These are phyloP conservation scores for Globodera ellingtonae DNA, from an alignment of 1,140 invertebrate genomes.

Conservation along the genomic window DNA sequence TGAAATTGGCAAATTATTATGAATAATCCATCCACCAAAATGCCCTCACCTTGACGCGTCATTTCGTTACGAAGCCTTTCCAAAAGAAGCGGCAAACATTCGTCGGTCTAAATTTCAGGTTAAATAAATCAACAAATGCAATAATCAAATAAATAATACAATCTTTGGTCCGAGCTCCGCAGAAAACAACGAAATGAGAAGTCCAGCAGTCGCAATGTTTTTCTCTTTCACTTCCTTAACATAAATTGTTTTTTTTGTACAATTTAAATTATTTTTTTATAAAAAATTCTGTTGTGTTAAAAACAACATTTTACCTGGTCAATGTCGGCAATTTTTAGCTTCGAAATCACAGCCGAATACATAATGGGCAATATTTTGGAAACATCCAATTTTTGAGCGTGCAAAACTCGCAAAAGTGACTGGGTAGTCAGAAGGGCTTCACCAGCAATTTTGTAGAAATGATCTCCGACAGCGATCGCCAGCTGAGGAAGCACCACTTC, in stretches of 20 bases:
- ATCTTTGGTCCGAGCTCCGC: constrained; percentile 22
- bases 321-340: constrained; percentile 71
- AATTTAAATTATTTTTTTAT: no score
- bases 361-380: constrained; percentile 27
- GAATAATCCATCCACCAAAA: not conserved
- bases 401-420: constrained; percentile 87
- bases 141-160: constrained; percentile 4
- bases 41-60: constrained; percentile 71
- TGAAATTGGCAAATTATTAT: constrained; percentile 65
- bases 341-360: constrained; percentile 43
- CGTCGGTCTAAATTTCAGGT: constrained; percentile 35
- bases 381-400: constrained; percentile 16
- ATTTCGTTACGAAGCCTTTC: constrained; percentile 94
- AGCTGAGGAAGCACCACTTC: constrained; percentile 76
- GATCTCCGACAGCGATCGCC: constrained; percentile 73
- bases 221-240: constrained; percentile 52
- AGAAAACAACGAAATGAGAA: constrained; percentile 49
- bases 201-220: constrained; percentile 46
- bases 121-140: not conserved
- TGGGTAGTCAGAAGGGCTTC: constrained; percentile 89
- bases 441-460: constrained; percentile 97
- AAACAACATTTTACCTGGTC: constrained; percentile 66
- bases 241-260: not conserved
- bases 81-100: constrained; percentile 81
- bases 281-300: no score